phyloP scores from a whole-genome alignment of 2,888 invertebrate genomes.

The Dione vanillae region DNA sequence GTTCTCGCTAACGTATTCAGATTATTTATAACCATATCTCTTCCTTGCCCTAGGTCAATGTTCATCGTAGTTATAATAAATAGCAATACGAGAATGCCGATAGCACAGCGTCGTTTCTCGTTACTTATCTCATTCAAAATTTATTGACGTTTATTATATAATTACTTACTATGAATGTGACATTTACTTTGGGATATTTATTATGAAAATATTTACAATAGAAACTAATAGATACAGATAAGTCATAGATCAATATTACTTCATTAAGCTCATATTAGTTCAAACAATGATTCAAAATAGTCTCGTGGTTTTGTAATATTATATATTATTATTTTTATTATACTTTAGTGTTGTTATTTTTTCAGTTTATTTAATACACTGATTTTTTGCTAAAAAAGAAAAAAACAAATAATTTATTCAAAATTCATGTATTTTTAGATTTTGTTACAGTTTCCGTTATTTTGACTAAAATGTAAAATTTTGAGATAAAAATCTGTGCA shows the following conservation, averaged over 20 bases:
- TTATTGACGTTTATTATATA: conserved; percentile 37
- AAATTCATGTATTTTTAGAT: too few species aligned
- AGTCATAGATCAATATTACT: neutral
- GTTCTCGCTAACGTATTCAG: conserved; percentile 7
- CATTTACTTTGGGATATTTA: conserved; percentile 20
- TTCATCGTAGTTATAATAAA: conserved; percentile 43
- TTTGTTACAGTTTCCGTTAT: too few species aligned
- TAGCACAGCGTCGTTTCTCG: conserved; percentile 41
- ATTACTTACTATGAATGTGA: conserved; percentile 42
- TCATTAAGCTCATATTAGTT: too few species aligned
- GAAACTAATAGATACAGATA: conserved; percentile 23
- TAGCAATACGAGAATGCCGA: conserved; percentile 45
- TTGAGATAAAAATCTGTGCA: too few species aligned
- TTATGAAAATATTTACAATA: conserved; percentile 2
- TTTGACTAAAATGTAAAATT: too few species aligned
- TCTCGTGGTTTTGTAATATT: too few species aligned
- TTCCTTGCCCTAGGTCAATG: conserved; percentile 49
- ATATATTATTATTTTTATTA: too few species aligned
- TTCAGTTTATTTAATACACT: too few species aligned
- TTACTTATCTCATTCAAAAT: conserved; percentile 37
- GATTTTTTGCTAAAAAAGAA: too few species aligned
- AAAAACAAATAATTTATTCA: too few species aligned
- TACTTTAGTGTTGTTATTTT: too few species aligned
- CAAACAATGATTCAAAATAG: too few species aligned
- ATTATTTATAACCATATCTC: conserved; percentile 41